These are phyloP conservation scores for Cebus imitator DNA, from an alignment of 2,113 vertebrate genomes.

Conservation along the genomic window DNA sequence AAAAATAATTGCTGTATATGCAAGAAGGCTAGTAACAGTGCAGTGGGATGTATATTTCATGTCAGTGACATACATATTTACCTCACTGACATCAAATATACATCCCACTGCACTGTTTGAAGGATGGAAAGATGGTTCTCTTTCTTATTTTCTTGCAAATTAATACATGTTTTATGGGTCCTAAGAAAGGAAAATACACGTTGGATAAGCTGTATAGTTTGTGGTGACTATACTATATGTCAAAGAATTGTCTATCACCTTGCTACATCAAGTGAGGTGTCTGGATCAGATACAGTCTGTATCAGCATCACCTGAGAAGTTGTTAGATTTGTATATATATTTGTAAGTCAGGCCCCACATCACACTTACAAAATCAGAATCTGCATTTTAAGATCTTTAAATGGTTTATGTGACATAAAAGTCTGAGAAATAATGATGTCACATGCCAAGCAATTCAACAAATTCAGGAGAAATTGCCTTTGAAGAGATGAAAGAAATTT, in stretches of 20 bases:
- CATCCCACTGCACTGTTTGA: too few relatives aligned
- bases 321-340: not conserved
- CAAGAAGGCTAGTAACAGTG: not conserved
- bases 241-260: not conserved
- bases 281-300: not conserved
- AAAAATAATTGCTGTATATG: not conserved
- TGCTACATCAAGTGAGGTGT: not conserved
- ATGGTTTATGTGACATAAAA: not conserved
- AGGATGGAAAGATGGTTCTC: not conserved
- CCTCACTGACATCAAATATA: too few relatives aligned
- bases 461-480: not conserved
- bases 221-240: not conserved
- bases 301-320: not conserved
- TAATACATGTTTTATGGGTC: not conserved
- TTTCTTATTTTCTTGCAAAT: conserved; percentile 25
- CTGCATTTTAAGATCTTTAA: not conserved
- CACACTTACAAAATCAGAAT: not conserved
- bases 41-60: not conserved
- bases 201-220: not conserved
- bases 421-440: not conserved
- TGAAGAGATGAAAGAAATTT: conserved; percentile 48
- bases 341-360: not conserved
- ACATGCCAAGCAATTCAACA: not conserved
- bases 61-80: not conserved
- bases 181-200: not conserved